Conservation (phyloP, 1,140 invertebrate species). For the Procambarus virginalis region DNA sequence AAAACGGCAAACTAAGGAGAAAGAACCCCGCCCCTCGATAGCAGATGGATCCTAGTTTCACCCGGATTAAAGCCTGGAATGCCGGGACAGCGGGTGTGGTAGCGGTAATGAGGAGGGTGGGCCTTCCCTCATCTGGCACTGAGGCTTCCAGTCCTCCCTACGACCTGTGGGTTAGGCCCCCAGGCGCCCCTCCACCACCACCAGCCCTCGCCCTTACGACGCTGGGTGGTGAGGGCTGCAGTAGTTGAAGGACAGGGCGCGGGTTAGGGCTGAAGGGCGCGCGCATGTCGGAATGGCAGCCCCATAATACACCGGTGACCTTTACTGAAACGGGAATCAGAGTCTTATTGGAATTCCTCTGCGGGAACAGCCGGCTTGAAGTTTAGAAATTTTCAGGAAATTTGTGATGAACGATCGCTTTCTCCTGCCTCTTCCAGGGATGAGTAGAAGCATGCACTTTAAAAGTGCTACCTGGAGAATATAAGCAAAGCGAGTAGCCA, state of each 20-base stretch:
- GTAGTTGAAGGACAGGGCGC: background rate
- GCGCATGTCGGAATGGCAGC: constrained; percentile 34
- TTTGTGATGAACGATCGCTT: constrained; percentile 56
- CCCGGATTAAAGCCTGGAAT: background rate
- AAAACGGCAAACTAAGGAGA: background rate
- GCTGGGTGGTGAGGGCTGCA: background rate
- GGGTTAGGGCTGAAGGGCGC: background rate
- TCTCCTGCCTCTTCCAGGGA: constrained; percentile 13
- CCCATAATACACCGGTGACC: constrained; percentile 37
- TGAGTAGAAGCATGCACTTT: too few relatives aligned
- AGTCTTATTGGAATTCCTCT: constrained; percentile 64
- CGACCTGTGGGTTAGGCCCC: background rate
- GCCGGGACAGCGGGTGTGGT: background rate
- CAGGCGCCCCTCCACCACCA: background rate
- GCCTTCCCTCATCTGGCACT: background rate
- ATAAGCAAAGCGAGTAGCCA: too few relatives aligned
- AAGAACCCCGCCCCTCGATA: background rate
- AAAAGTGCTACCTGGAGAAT: too few relatives aligned
- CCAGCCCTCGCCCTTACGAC: background rate
- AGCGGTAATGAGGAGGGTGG: background rate
- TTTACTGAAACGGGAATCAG: constrained; percentile 53
- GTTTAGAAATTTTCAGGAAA: constrained; percentile 57
- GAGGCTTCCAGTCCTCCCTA: background rate
- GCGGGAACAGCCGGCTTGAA: constrained; percentile 39
- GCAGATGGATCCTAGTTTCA: background rate